These are phyloP conservation scores for Psylliodes chrysocephalus DNA, from an alignment of 2,888 invertebrate genomes.

Conservation along the genomic window DNA sequence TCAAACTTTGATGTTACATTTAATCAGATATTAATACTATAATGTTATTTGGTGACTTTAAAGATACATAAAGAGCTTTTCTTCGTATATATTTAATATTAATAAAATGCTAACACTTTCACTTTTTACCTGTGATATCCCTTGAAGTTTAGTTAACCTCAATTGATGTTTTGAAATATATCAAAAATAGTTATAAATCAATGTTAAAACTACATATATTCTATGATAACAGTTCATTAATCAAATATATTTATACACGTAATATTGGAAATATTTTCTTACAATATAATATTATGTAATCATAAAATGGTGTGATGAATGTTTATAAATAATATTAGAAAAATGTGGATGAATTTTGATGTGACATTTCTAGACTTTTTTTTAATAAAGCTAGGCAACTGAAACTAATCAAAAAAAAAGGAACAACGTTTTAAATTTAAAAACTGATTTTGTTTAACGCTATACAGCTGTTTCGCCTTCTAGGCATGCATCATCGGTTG, in stretches of 20 bases:
- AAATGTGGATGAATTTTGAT: constrained; percentile 9
- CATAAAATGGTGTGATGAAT: not conserved
- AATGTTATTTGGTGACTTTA: too few species aligned
- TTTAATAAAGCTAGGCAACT: constrained; percentile 28
- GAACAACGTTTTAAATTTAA: too few species aligned
- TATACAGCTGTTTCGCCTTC: too few species aligned
- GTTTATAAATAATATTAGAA: constrained; percentile 1
- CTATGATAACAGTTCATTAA: constrained; percentile 4
- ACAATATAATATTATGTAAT: constrained; percentile 9
- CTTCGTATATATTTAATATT: too few species aligned
- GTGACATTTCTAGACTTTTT: constrained; percentile 7
- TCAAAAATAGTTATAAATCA: constrained; percentile 1
- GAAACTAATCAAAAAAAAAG: too few species aligned
- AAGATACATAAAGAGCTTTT: too few species aligned
- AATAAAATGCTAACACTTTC: too few species aligned
- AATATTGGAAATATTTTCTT: constrained; percentile 20
- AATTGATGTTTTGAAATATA: not conserved
- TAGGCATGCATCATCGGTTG: too few species aligned
- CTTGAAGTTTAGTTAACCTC: not conserved
- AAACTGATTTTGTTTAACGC: too few species aligned
- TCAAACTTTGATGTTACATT: too few species aligned
- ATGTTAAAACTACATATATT: constrained; percentile 24
- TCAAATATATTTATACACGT: not conserved
- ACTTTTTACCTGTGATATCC: not conserved
- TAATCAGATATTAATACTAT: too few species aligned